Evolutionary conservation across 2,888 invertebrate species (phyloP), one percentile per base, ranked within the genome.

Genomic region (Calliscelio sp.): DNA sequence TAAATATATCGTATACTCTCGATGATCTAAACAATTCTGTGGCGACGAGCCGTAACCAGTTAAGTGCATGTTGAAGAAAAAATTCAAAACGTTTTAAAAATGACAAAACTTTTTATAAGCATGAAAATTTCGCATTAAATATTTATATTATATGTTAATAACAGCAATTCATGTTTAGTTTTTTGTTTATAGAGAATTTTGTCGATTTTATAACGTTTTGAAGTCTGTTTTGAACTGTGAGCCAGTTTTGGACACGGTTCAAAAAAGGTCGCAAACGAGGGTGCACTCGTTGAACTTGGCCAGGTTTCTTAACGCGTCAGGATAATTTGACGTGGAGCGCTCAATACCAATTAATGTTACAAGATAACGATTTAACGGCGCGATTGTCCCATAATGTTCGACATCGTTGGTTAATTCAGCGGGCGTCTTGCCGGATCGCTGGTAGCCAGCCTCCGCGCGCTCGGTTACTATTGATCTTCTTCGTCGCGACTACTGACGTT

Each of bases 391-490:
- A 25, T 24, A 51, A 28, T 65, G 65, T 66, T 66, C 55, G 57
- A 55, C 65, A 55, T 75, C 49, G 53, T 55, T 55, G 63, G 63
- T 53, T 63, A 63, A 74, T 74, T 63, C 51, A 38, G 74, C 59
- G 71, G 53, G 61, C 44, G 25, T 74, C 61, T 46, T 18, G 49
- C 25, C 35, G 51, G 61, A 51, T 61, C 49, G 61, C 59, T 46
- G 44, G 46, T 51, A 44, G 68, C 32, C 59, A 68, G 65, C 38
- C 65, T 53, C 63, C 63, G 61, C 63, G 59, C 61, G 57, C 57
- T 66, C 66, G 57, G 24, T 65, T 68, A 68, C 78, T 78, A 78
- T 78, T 78, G 78, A 78, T 78, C 78, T 78, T n/a, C n/a, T n/a
- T 78, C 61, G 59, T 59, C 59, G 38, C 61, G 41, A 78, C 68